Percentiles rank a stretch among this genome's conserved stretches.
Conservation (phyloP, 2,888 invertebrate species). For the Plagodis pulveraria region DNA sequence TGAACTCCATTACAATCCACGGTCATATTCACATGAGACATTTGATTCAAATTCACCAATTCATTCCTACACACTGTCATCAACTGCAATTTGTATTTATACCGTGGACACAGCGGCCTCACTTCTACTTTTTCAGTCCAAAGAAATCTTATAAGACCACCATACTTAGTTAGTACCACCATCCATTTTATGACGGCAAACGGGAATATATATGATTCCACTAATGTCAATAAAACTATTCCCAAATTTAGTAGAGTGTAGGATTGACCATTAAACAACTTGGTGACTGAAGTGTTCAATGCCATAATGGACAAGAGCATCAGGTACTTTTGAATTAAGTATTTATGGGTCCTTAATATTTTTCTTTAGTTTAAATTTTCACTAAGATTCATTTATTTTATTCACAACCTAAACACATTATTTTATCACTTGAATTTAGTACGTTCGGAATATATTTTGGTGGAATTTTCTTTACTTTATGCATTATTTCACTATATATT, state of each 20-base stretch:
- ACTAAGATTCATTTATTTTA: no score
- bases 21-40: constrained; percentile 56
- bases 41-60: constrained; percentile 37
- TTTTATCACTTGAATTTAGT: no score
- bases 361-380: no score
- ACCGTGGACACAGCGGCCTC: constrained; percentile 37
- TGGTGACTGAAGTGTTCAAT: constrained; percentile 27
- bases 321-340: not conserved
- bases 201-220: constrained; percentile 60
- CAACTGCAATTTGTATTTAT: constrained; percentile 55
- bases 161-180: constrained; percentile 53
- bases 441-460: no score
- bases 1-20: constrained; percentile 52
- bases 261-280: constrained; percentile 44
- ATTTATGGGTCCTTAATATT: not conserved
- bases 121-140: constrained; percentile 16
- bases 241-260: constrained; percentile 46
- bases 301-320: constrained; percentile 18
- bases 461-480: no score
- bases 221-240: constrained; percentile 52
- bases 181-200: constrained; percentile 61
- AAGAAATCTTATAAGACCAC: constrained; percentile 39
- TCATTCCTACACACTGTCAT: constrained; percentile 45
- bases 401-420: no score
- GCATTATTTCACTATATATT: no score